Evolutionary conservation across 2,888 invertebrate species (phyloP), one percentile per base, ranked within the genome.

Genomic region (Listrodromus nycthemerus): DNA sequence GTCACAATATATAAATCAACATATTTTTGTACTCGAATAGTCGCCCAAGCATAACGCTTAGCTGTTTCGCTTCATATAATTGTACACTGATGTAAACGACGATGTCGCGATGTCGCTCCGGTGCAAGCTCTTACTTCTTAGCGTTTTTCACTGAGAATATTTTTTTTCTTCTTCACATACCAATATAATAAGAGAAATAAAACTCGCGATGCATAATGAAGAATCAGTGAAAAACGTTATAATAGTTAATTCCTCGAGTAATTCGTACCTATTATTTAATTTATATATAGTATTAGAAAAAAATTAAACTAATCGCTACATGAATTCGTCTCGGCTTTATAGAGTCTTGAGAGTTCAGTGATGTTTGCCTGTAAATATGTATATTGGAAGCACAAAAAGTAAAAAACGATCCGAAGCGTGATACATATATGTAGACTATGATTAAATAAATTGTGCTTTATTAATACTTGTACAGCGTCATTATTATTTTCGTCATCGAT

Each of bases 391-490:
- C 87, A 87, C 88, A 88, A 21, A 33, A 66, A 48, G 58, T 30
- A 76, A 33, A 70, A 77, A 66, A 78, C 21, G 52, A 71, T 88
- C 87, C 79, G 80, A 86, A 88, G 87, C 87, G 88, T 90, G 89
- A 91, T 90, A 90, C 69, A 85, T 90, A 89, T 63, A 86, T 90
- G 87, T 91, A 89, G 88, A 89, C 87, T 88, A 88, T 85, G 82
- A 87, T 86, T 84, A 86, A 89, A 91, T 90, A 90, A 90, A 91
- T 85, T 87, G 89, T 89, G 90, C 91, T 90, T 94, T 94, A 85
- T 94, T 93, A 63, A 82, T 79, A 80, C 21, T 69, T 16, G 48
- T 33, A 45, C 21, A 8, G 41, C 58, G 58, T 61, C 27, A 27
- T 61, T 16, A 6, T 61, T 61, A 61, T 61, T n/a, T 16, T n/a